Base-by-base conservation (phyloP, 2,797 vertebrate genomes). In the Sebastes vulpes region DNA sequence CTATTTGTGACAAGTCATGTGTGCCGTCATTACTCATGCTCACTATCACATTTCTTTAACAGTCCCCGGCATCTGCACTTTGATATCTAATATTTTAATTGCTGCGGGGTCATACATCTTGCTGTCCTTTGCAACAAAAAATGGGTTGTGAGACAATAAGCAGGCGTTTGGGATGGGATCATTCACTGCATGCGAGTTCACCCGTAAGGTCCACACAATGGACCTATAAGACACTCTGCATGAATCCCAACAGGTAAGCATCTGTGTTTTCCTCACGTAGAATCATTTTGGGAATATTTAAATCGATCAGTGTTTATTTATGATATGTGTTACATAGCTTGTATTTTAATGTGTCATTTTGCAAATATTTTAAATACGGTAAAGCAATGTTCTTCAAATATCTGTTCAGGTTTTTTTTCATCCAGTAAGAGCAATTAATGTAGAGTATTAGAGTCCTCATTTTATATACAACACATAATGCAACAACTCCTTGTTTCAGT, bases 41-140 rank as follows among this genome's bases (percentile, higher is more conserved):
- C 89, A 79, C 79, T 91, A 94, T 96, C 90, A 70, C 85, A 59
- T 97, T 96, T 95, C 94, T 85, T 81, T 90, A 89, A 95, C 90
- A 92, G 88, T 93, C 76, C 77, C 85, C 89, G 89, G 92, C 83
- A 50, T 65, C 79, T 79, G 86, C 80, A 79, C 93, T 95, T 96
- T 96, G 94, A 96, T 96, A 96, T 92, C 92, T 94, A 95, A 94
- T 95, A 95, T 97, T 95, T 94, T 96, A 96, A 96, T 96, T 96
- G 93, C 92, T 75, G 81, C 89, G 77, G 93, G 95, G 95, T 95
- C 92, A 94, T 95, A 93, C 91, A 80, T 93, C 91, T 94, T 87
- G 86, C 93, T 95, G 87, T 95, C 93, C 85, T 89, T 78, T 71
- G 79, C 87, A 92, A 94, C 86, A 93, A 91, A 86, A 89, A 87